Base-by-base conservation (phyloP, 2,888 invertebrate genomes). In the Neoaliturus tenellus region DNA sequence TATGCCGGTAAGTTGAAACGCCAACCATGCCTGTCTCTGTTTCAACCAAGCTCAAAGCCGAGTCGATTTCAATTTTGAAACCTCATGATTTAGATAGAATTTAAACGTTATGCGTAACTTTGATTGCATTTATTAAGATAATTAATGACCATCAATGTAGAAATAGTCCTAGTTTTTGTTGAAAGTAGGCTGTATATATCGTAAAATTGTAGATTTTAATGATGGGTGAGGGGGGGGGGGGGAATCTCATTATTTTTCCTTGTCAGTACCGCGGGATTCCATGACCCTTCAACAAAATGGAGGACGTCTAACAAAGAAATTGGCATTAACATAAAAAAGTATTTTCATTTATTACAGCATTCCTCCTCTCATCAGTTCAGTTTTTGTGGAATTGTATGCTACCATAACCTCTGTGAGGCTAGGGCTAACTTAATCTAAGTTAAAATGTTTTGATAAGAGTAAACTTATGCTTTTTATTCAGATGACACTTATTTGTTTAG, bases 211-310 rank as follows among this genome's bases (percentile, higher is more conserved):
- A 28, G 25, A 31, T 62, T 28, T 62, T 62, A 62, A 62, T 62
- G 62, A 62, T 62, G 51, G 51, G 51, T n/a, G n/a, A 62, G 62
- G 28, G 31, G 17, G 58, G 51, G 62, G 48, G 69, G 80, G 80
- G 83, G 51, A 48, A 78, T 81, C 86, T 87, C 91, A 91, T 91
- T 91, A 91, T 91, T 91, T 91, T 91, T 86, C 87, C 91, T 91
- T 91, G 91, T 91, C 91, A 91, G 91, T 90, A 85, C n/a, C 85
- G 91, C 90, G 91, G 93, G 93, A 93, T 93, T 93, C 92, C 91
- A 93, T 93, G 94, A 94, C 94, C 94, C 94, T 93, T 94, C 83
- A 93, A 94, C 94, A 94, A 94, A 94, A 94, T 94, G 94, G 94
- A 93, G 93, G 94, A 93, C 93, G 92, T 93, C 93, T 93, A 94